Percentiles rank a stretch among this genome's conserved stretches.
These are phyloP conservation scores for Eustalomyia histrio DNA, from an alignment of 2,888 invertebrate species.

Conservation along the genomic window DNA sequence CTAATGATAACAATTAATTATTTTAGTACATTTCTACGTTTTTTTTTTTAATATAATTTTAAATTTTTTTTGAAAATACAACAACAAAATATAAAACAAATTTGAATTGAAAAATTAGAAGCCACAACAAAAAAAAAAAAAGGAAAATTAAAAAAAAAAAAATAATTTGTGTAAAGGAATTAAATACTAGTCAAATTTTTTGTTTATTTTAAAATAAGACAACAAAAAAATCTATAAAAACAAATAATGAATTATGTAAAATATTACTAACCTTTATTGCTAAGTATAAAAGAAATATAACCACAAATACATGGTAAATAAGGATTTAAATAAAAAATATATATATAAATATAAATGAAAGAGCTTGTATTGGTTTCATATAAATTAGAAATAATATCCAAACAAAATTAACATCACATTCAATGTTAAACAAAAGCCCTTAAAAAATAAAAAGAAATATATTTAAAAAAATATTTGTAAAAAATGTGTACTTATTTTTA, in stretches of 20 bases:
- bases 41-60: slow-evolving; percentile 3
- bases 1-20: slow-evolving; percentile 9
- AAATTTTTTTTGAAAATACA: slow-evolving; percentile 57
- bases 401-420: slow-evolving; percentile 57
- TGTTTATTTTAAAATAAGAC: slow-evolving; percentile 69
- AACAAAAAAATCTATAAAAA: slow-evolving; percentile 47
- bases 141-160: slow-evolving; percentile 56
- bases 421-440: slow-evolving; percentile 54
- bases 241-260: slow-evolving; percentile 60
- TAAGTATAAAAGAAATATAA: slow-evolving; percentile 51
- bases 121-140: slow-evolving; percentile 52
- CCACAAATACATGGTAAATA: slow-evolving; percentile 49
- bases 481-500: no score
- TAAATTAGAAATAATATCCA: slow-evolving; percentile 23
- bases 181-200: slow-evolving; percentile 77
- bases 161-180: slow-evolving; percentile 73
- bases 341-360: slow-evolving; percentile 8
- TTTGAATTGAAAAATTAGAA: slow-evolving; percentile 46
- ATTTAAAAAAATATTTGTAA: slow-evolving; percentile 51
- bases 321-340: slow-evolving; percentile 26
- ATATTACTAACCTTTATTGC: slow-evolving; percentile 60
- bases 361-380: slow-evolving; percentile 60
- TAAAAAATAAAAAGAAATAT: slow-evolving; percentile 59
- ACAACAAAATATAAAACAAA: slow-evolving; percentile 63
- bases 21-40: slow-evolving; percentile 30